Conservation (phyloP, 1,140 invertebrate species). For the Drosophila virilis region DNA sequence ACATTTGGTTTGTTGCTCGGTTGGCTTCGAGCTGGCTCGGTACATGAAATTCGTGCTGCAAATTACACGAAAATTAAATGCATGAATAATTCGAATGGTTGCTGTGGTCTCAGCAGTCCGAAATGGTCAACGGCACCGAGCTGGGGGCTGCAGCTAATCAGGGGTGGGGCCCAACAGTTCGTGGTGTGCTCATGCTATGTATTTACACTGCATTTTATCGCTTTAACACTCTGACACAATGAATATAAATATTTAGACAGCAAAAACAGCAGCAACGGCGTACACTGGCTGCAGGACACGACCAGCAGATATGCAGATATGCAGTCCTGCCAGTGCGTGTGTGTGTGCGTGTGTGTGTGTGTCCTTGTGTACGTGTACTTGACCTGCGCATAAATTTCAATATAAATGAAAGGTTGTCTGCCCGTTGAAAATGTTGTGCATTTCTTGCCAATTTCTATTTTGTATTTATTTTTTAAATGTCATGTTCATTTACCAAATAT, state of each 20-base stretch:
- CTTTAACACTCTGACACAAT: conserved; percentile 82
- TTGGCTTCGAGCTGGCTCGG: conserved; percentile 31
- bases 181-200: conserved; percentile 57
- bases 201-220: conserved; percentile 82
- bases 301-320: conserved; percentile 57
- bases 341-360: conserved; percentile 29
- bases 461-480: conserved; percentile 41
- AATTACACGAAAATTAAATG: conserved; percentile 83
- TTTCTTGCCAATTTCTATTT: conserved; percentile 49
- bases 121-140: conserved; percentile 34
- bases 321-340: conserved; percentile 1
- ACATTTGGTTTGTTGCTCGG: conserved; percentile 70
- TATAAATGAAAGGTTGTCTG: conserved; percentile 68
- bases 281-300: conserved; percentile 31
- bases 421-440: conserved; percentile 50
- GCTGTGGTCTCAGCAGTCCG: conserved; percentile 68
- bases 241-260: conserved; percentile 83
- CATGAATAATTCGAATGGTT: conserved; percentile 82
- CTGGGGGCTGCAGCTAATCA: conserved; percentile 60
- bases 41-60: conserved; percentile 73
- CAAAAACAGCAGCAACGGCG: conserved; percentile 69
- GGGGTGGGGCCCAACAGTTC: conserved; percentile 27
- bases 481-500: conserved; percentile 35
- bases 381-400: conserved; percentile 80
- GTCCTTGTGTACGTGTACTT: conserved; percentile 44